A percentile compares a stretch with the other conserved stretches of the same genome.
phyloP scores from a whole-genome alignment of 92 coral and sea anemone species.

The Desmophyllum pertusum region DNA sequence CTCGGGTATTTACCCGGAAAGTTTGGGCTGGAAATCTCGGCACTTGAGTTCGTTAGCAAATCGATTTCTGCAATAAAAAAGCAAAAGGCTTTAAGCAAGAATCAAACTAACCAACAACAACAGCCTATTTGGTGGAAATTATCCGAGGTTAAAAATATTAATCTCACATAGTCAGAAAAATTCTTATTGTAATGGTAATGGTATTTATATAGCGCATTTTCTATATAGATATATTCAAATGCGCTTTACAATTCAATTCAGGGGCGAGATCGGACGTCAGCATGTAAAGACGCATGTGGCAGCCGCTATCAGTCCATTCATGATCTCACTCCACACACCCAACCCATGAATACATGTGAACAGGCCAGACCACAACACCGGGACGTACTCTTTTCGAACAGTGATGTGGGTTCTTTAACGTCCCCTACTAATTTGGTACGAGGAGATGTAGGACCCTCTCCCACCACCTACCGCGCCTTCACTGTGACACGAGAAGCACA shows the following conservation, averaged over 20 bases:
- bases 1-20: slow-evolving; percentile 47
- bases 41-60: slow-evolving; percentile 10
- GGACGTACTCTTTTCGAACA: too few relatives aligned
- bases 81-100: not conserved
- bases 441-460: not conserved
- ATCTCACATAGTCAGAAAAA: not conserved
- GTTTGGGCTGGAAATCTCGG: slow-evolving; percentile 22
- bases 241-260: too few relatives aligned
- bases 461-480: not conserved
- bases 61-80: slow-evolving; percentile 29
- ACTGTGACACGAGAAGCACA: not conserved
- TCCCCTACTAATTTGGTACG: too few relatives aligned
- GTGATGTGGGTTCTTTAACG: too few relatives aligned
- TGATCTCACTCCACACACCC: too few relatives aligned
- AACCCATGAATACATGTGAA: too few relatives aligned
- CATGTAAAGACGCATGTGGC: too few relatives aligned
- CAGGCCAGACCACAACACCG: not conserved
- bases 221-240: too few relatives aligned
- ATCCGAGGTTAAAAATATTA: not conserved
- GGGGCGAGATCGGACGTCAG: too few relatives aligned
- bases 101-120: not conserved
- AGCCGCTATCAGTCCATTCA: too few relatives aligned
- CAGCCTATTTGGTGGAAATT: not conserved
- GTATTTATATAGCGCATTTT: too few relatives aligned
- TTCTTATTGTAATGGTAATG: too few relatives aligned